Evolutionary conservation across 1,140 invertebrate species (phyloP), one percentile per base, ranked within the genome.

Genomic region (Eupristina koningsbergeri): DNA sequence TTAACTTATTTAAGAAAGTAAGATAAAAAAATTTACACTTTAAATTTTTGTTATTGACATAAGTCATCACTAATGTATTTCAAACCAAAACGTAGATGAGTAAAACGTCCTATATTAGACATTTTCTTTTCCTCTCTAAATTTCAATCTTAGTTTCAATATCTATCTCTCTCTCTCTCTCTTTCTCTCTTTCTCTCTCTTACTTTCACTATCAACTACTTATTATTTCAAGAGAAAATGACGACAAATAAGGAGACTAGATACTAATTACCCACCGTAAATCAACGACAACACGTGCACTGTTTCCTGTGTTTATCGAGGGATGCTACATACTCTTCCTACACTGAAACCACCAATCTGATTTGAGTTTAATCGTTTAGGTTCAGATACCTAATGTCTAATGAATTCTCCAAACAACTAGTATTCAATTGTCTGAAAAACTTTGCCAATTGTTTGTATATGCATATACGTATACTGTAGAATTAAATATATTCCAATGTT

Each of bases 211-310:
- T 39, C 63, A 15, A 75, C n/a, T 87, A 86, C 86, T 88, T 87
- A 86, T 81, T 73, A 82, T 77, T 71, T 41, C 13, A 19, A 84
- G 83, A 7, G n/a, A 29, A 73, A 86, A 86, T 87, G 89, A 88
- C 86, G 88, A 89, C 91, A 90, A 91, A 91, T 91, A 91, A 91
- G 91, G 89, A 89, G 90, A 87, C 89, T 87, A 86, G 90, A 91
- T 92, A 92, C 91, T 92, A 92, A 92, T 92, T 92, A 90, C 91
- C 89, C 80, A 75, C 85, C 90, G 89, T 92, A 92, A 92, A 92
- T 92, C 91, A 92, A 88, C 89, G 90, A 92, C 91, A 92, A 91
- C 91, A 92, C 91, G 90, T 92, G 91, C 91, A 89, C 86, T 85
- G 88, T 88, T 89, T 87, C 86, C 87, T 88, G 90, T 92, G 90